Conservation (phyloP, 1,140 invertebrate genomes). For the Drosophila neocordata region DNA sequence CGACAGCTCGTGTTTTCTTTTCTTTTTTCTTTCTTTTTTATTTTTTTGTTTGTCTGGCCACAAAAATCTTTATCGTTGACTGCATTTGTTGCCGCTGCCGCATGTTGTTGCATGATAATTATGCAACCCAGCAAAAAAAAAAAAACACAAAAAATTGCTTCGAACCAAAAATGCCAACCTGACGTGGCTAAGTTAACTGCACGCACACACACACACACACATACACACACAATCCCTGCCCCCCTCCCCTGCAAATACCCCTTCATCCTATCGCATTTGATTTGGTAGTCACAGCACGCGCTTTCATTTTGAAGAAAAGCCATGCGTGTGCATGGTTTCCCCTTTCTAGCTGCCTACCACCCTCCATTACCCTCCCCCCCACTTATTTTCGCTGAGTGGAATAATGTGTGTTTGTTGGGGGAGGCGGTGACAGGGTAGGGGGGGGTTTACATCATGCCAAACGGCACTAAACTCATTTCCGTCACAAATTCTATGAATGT, state of each 20-base stretch:
- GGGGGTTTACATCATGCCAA: conserved; percentile 53
- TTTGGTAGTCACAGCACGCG: conserved; percentile 56
- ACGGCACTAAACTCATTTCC: conserved; percentile 71
- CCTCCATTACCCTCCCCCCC: neutral
- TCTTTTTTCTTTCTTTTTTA: conserved; percentile 31
- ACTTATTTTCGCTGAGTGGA: neutral
- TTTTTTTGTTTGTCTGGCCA: conserved; percentile 55
- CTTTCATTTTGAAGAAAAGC: conserved; percentile 27
- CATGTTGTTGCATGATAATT: conserved; percentile 76
- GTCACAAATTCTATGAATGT: conserved; percentile 75
- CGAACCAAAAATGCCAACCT: conserved; percentile 39
- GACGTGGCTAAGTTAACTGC: conserved; percentile 4
- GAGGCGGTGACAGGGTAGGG: neutral
- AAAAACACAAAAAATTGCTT: conserved; percentile 24
- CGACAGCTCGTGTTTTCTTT: conserved; percentile 28
- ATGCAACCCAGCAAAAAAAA: conserved; percentile 60
- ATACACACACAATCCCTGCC: neutral
- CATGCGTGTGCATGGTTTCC: conserved; percentile 39
- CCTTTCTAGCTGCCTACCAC: neutral
- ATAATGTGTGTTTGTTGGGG: neutral
- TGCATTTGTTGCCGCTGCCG: conserved; percentile 35
- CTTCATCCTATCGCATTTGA: neutral
- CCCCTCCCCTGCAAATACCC: neutral
- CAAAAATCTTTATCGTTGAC: conserved; percentile 49
- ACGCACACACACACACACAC: neutral